A percentile compares a stretch with the other conserved stretches of the same genome.
Evolutionary conservation across 2,113 vertebrate genomes (phyloP).

Genomic region (Sceloporus undulatus): DNA sequence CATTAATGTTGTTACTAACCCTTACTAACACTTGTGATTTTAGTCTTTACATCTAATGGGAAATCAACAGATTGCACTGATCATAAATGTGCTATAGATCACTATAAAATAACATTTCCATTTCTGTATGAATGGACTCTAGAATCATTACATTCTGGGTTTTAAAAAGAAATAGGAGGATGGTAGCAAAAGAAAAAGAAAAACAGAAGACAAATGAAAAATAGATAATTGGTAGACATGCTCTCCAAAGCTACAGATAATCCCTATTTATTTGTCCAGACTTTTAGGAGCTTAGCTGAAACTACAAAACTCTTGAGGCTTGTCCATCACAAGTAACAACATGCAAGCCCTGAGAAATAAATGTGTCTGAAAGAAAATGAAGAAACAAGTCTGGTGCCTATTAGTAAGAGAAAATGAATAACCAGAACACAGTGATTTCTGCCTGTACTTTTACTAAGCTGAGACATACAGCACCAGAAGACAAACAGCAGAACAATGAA

Average conservation of each 20-base stretch:
- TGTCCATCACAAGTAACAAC: constrained; percentile 50
- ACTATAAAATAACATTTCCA: neutral
- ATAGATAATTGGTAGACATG: constrained; percentile 14
- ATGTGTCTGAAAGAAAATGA: constrained; percentile 69
- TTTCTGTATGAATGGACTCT: constrained; percentile 2
- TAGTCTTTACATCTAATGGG: neutral
- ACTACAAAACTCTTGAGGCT: constrained; percentile 31
- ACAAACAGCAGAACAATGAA: constrained; percentile 72
- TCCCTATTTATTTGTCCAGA: constrained; percentile 29
- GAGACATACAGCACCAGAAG: constrained; percentile 62
- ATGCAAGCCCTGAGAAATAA: constrained; percentile 71
- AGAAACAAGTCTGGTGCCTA: constrained; percentile 76
- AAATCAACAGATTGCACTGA: neutral
- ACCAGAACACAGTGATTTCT: constrained; percentile 77
- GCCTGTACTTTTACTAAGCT: constrained; percentile 76
- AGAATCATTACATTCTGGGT: neutral
- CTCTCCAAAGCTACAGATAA: constrained; percentile 37
- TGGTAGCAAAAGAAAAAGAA: constrained; percentile 6
- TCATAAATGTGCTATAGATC: neutral
- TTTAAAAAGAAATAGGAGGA: neutral
- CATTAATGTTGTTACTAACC: neutral
- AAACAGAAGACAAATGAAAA: constrained; percentile 44
- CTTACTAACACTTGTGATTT: neutral
- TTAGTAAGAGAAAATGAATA: constrained; percentile 72
- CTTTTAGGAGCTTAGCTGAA: constrained; percentile 59